These are phyloP conservation scores for Calcarius lapponicus DNA, from an alignment of 2,797 vertebrate species.

Conservation along the genomic window DNA sequence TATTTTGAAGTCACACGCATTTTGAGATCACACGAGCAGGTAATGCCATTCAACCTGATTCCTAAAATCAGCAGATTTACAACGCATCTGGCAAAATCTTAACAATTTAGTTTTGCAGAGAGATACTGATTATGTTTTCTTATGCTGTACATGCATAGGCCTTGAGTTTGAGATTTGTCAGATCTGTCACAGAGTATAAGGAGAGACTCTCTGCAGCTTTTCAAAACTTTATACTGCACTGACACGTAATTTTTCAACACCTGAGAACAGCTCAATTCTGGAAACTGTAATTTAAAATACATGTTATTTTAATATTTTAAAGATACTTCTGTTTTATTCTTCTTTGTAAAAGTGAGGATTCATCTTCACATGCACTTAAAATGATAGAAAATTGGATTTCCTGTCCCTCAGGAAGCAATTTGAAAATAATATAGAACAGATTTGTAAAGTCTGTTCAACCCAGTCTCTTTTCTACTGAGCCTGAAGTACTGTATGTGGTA, in stretches of 20 bases:
- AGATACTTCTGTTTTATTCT: neutral
- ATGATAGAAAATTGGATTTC: neutral
- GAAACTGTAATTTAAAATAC: neutral
- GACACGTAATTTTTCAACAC: neutral
- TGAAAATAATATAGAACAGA: conserved; percentile 2
- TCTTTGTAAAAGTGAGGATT: neutral
- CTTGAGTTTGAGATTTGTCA: neutral
- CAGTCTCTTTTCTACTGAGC: neutral
- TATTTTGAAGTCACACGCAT: neutral
- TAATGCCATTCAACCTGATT: neutral
- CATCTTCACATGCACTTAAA: neutral
- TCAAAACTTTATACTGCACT: neutral
- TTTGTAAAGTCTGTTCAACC: conserved; percentile 18
- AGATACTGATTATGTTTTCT: neutral
- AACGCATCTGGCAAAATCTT: neutral
- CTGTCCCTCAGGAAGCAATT: neutral
- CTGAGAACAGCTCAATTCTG: neutral
- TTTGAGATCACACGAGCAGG: neutral
- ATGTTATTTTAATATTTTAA: conserved; percentile 9
- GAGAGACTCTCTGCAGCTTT: neutral
- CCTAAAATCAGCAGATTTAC: neutral
- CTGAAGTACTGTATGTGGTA: neutral
- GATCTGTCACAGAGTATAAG: neutral
- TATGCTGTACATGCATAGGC: neutral
- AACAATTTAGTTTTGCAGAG: neutral